Conservation (phyloP, 92 coral and sea anemone genomes). For the Anthopleura xanthogrammica region DNA sequence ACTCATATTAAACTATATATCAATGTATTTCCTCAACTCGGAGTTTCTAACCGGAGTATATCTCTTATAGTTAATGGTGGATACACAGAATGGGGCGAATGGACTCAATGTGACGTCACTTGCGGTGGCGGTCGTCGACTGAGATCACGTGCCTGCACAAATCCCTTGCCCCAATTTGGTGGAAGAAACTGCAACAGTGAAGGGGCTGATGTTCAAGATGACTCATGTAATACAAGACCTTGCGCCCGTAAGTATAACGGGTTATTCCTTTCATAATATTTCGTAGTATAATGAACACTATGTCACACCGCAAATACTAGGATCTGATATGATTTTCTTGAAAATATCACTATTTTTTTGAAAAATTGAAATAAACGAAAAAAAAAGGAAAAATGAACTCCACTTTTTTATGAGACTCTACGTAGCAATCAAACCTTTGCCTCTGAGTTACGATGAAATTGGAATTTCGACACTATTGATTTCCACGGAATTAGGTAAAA, state of each 20-base stretch:
- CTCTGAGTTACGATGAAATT: too few species aligned
- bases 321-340: too few species aligned
- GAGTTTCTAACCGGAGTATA: background rate
- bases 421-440: too few species aligned
- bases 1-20: background rate
- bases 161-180: constrained; percentile 89
- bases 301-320: background rate
- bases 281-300: background rate
- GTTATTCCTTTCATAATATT: background rate
- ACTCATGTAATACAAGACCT: constrained; percentile 81
- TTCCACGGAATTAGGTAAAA: too few species aligned
- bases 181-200: constrained; percentile 77
- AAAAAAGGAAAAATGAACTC: too few species aligned
- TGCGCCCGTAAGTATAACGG: constrained; percentile 74
- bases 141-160: constrained; percentile 96
- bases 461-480: too few species aligned
- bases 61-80: constrained; percentile 74
- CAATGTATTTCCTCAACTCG: background rate
- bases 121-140: constrained; percentile 95
- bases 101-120: constrained; percentile 96
- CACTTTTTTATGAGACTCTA: too few species aligned
- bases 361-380: too few species aligned
- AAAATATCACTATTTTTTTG: too few species aligned
- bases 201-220: constrained; percentile 73
- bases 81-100: constrained; percentile 90